These are phyloP conservation scores for Goniozus legneri DNA, from an alignment of 1,140 invertebrate species.

Conservation along the genomic window DNA sequence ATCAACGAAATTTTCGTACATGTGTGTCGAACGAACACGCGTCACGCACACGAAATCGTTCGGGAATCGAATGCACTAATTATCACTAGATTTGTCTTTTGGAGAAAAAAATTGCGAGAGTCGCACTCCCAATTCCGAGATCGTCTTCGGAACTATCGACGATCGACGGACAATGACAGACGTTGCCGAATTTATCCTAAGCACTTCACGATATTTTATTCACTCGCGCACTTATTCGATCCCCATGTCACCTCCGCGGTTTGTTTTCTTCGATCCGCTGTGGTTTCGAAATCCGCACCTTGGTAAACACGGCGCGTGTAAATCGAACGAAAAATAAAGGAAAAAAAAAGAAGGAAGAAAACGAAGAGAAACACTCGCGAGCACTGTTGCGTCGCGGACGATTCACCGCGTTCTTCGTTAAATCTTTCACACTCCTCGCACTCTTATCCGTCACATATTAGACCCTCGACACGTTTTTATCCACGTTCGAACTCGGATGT, in stretches of 20 bases:
- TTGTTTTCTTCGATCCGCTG: background rate
- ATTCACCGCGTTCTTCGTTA: conserved; percentile 15
- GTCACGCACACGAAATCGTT: background rate
- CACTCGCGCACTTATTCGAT: conserved; percentile 5
- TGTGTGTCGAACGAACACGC: background rate
- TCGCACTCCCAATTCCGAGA: background rate
- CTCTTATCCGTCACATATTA: conserved; percentile 44
- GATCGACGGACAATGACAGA: too few species aligned
- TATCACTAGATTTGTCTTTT: too few species aligned
- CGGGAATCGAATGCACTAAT: too few species aligned
- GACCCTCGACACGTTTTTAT: conserved; percentile 37
- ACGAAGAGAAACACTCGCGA: conserved; percentile 26
- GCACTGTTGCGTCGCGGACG: conserved; percentile 30
- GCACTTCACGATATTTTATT: too few species aligned
- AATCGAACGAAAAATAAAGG: too few species aligned
- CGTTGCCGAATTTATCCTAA: too few species aligned
- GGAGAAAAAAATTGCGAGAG: too few species aligned
- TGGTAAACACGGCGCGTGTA: conserved; percentile 9
- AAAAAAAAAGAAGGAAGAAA: too few species aligned
- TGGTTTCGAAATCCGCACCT: background rate
- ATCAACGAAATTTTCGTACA: conserved; percentile 18
- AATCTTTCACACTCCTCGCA: too few species aligned
- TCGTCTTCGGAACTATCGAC: too few species aligned
- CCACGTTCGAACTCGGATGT: too few species aligned
- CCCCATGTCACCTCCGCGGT: conserved; percentile 11